Conservation (phyloP, 2,888 invertebrate genomes). For the Tenthredo mesomela region DNA sequence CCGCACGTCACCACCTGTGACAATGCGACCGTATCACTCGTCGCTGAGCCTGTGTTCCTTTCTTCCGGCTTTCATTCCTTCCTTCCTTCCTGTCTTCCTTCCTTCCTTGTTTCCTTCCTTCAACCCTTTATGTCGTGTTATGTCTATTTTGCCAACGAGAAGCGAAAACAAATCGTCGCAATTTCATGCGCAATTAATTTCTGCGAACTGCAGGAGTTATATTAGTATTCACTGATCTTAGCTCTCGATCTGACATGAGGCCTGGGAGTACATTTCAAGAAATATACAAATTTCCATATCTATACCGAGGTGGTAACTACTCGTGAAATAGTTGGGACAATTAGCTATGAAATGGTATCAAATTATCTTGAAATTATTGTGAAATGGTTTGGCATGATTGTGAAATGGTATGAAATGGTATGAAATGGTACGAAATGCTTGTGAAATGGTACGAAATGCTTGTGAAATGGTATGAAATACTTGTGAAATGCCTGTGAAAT, state of each 20-base stretch:
- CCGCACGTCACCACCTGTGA: conserved; percentile 16
- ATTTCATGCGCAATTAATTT: conserved; percentile 19
- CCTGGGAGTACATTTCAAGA: neutral
- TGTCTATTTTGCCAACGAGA: neutral
- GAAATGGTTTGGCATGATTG: too few species aligned
- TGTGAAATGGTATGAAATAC: too few species aligned
- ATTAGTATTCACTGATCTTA: neutral
- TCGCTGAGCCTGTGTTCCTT: neutral
- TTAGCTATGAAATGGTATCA: too few species aligned
- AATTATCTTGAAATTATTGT: too few species aligned
- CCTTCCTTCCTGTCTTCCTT: conserved; percentile 11
- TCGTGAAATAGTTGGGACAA: too few species aligned
- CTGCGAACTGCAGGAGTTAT: neutral
- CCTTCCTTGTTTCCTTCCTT: neutral
- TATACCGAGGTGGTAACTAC: too few species aligned
- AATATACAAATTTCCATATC: neutral
- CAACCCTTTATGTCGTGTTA: neutral
- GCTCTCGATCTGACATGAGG: neutral
- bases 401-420: too few species aligned
- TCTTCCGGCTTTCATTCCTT: conserved; percentile 20
- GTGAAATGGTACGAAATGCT: too few species aligned
- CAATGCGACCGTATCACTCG: conserved; percentile 2
- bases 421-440: too few species aligned
- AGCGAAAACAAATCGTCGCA: neutral
- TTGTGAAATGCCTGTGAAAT: too few species aligned